These are phyloP conservation scores for Hydrozoanthus gracilis DNA, from an alignment of 92 coral and sea anemone species.

Conservation along the genomic window DNA sequence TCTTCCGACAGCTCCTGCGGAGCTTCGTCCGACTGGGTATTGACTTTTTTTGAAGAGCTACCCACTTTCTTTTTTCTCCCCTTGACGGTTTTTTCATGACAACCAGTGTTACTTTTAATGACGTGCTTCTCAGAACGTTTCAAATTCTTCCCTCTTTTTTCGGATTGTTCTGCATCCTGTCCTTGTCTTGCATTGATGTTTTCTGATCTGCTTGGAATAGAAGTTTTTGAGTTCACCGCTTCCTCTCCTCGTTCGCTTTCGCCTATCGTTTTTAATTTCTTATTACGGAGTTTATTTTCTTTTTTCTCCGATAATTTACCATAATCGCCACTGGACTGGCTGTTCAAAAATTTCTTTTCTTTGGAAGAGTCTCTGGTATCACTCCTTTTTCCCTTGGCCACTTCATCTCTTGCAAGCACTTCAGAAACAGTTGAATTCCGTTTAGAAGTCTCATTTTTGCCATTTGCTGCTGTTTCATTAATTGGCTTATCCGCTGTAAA, in stretches of 20 bases:
- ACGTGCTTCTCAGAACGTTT: not conserved
- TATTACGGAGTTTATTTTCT: not conserved
- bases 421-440: not conserved
- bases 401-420: not conserved
- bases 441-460: not conserved
- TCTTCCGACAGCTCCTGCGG: constrained; percentile 58
- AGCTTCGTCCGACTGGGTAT: constrained; percentile 39
- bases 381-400: not conserved
- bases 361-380: not conserved
- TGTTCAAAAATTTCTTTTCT: not conserved
- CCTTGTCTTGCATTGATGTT: not conserved
- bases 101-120: not conserved
- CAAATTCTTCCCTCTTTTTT: not conserved
- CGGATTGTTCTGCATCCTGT: not conserved
- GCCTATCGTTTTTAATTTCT: not conserved
- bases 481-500: not conserved
- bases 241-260: not conserved
- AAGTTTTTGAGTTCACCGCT: not conserved
- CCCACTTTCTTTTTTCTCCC: not conserved
- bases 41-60: not conserved
- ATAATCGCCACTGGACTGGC: too few relatives aligned
- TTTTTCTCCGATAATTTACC: not conserved
- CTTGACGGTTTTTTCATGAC: not conserved
- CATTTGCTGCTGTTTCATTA: not conserved
- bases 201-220: not conserved